Percentiles rank a stretch among this genome's conserved stretches.
Evolutionary conservation across 2,888 invertebrate genomes (phyloP).

Genomic region (Melangyna quadrimaculata): DNA sequence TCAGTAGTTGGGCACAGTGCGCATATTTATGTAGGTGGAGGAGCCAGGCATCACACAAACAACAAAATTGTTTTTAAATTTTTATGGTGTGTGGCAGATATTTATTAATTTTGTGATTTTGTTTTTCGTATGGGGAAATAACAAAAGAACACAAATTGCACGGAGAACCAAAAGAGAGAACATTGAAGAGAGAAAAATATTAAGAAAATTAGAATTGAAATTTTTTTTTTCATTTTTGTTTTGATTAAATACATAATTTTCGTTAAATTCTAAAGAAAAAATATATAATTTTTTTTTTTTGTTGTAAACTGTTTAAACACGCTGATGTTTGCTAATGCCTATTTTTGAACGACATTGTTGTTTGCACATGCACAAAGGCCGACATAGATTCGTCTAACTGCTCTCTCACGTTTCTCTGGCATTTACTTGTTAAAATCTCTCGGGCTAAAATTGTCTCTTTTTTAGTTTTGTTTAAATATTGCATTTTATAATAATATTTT

Average conservation of each 20-base stretch:
- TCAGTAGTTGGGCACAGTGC: conserved; percentile 60
- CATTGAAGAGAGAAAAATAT: conserved; percentile 72
- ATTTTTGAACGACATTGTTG: conserved; percentile 59
- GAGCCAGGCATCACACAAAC: conserved; percentile 60
- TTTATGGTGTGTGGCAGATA: conserved; percentile 41
- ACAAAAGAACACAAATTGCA: conserved; percentile 65
- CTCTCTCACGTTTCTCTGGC: conserved; percentile 28
- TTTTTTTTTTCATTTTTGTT: conserved; percentile 31
- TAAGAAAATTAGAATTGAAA: conserved; percentile 70
- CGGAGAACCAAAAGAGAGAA: conserved; percentile 71
- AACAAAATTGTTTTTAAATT: conserved; percentile 41
- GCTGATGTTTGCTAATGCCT: conserved; percentile 53
- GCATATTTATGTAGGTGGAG: conserved; percentile 37
- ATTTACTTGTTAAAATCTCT: conserved; percentile 35
- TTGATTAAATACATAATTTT: conserved; percentile 60
- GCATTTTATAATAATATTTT: conserved; percentile 18
- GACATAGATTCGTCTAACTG: conserved; percentile 60
- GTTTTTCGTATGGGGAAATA: conserved; percentile 63
- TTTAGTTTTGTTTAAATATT: neutral
- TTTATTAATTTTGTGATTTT: conserved; percentile 59
- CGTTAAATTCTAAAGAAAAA: conserved; percentile 70
- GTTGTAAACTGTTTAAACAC: conserved; percentile 45
- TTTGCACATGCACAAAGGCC: conserved; percentile 71
- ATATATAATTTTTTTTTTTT: conserved; percentile 47
- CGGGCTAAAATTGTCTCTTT: neutral